Conservation (phyloP, 2,888 invertebrate species). For the Leistus spinibarbis region DNA sequence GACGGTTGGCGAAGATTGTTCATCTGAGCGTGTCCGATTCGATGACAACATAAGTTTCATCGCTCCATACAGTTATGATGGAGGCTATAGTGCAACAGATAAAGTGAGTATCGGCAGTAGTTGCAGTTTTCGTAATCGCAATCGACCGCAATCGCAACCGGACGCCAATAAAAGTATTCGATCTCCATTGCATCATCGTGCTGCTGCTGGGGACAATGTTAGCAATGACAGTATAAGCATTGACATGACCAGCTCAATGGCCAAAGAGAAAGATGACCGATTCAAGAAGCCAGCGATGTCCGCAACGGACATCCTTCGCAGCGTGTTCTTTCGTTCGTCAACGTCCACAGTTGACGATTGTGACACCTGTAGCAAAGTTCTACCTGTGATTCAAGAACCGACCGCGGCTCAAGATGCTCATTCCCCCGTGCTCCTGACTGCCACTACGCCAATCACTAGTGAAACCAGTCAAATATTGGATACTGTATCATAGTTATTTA, state of each 20-base stretch:
- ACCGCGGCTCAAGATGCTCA: neutral
- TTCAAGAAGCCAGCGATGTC: conserved; percentile 56
- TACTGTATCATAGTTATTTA: neutral
- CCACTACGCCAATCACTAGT: neutral
- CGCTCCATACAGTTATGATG: conserved; percentile 51
- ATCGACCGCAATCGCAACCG: conserved; percentile 45
- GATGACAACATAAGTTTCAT: conserved; percentile 69
- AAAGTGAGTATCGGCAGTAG: conserved; percentile 58
- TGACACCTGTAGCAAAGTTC: neutral
- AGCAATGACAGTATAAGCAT: conserved; percentile 56
- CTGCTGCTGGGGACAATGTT: conserved; percentile 50
- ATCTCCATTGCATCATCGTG: conserved; percentile 43
- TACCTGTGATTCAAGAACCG: conserved; percentile 4
- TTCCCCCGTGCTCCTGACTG: neutral
- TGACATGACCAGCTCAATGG: conserved; percentile 47
- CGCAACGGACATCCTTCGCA: conserved; percentile 60
- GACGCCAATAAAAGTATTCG: conserved; percentile 37
- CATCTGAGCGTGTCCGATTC: conserved; percentile 68
- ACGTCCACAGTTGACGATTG: conserved; percentile 41
- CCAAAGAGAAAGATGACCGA: conserved; percentile 44
- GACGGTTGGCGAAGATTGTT: conserved; percentile 60
- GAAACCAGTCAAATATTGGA: neutral
- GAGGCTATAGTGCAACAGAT: conserved; percentile 53
- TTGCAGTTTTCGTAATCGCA: conserved; percentile 54
- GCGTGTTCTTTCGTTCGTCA: conserved; percentile 61